Conservation (phyloP, 2,888 invertebrate species). For the Sclerodermus sp. region DNA sequence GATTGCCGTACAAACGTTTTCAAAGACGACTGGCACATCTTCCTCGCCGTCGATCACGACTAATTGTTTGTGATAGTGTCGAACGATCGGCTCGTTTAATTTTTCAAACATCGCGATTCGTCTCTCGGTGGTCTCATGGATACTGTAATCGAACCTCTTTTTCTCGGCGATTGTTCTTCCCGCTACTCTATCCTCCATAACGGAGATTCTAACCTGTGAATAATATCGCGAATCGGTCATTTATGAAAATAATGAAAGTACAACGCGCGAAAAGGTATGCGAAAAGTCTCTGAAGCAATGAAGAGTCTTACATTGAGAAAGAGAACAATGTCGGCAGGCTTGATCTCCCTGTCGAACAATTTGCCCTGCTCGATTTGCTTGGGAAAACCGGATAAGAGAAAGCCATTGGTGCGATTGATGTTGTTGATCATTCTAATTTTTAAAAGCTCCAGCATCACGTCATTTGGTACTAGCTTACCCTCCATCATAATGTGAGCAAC, state of each 20-base stretch:
- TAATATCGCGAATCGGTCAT: too few relatives aligned
- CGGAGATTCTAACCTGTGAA: constrained; percentile 14
- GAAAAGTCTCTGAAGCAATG: constrained; percentile 1
- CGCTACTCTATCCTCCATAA: constrained; percentile 28
- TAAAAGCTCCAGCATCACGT: constrained; percentile 33
- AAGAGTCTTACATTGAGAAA: constrained; percentile 20
- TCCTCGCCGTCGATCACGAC: constrained; percentile 25
- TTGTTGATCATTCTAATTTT: constrained; percentile 23
- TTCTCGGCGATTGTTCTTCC: constrained; percentile 11
- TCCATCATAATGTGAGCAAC: constrained; percentile 37
- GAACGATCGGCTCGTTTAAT: constrained; percentile 63
- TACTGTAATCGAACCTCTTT: background rate
- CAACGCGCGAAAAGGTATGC: too few relatives aligned
- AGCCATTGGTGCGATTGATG: constrained; percentile 22
- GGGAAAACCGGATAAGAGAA: constrained; percentile 38
- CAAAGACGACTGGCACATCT: constrained; percentile 18
- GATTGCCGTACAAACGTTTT: constrained; percentile 20
- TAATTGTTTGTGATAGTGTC: constrained; percentile 51
- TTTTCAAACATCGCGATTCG: constrained; percentile 63
- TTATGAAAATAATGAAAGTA: too few relatives aligned
- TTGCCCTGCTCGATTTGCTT: constrained; percentile 27
- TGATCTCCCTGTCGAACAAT: constrained; percentile 29
- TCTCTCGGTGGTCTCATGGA: constrained; percentile 23
- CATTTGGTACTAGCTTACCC: constrained; percentile 32
- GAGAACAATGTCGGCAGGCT: constrained; percentile 29